phyloP scores from a whole-genome alignment of 2,797 vertebrate genomes.

The Mallotus villosus region DNA sequence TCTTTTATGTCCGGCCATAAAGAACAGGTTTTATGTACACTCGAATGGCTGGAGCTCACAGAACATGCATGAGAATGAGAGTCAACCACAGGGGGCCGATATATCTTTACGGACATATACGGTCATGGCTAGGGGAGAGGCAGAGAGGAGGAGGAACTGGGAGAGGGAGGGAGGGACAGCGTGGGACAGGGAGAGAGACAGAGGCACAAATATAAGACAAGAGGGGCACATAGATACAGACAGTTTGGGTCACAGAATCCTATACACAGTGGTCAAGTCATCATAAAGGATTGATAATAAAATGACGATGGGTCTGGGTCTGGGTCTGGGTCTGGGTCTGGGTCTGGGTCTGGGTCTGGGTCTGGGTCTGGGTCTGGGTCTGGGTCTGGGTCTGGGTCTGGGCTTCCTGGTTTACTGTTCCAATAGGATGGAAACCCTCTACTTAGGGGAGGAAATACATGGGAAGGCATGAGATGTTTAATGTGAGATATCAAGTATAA shows the following conservation, averaged over 20 bases:
- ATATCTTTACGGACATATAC: constrained; percentile 72
- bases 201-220: constrained; percentile 20
- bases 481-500: no score
- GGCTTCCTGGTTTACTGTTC: no score
- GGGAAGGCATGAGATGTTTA: no score
- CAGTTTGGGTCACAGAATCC: not conserved
- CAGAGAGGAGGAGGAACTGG: constrained; percentile 38
- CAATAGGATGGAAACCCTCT: no score
- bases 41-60: constrained; percentile 72
- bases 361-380: not conserved
- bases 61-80: constrained; percentile 78
- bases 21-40: constrained; percentile 77
- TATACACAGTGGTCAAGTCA: not conserved
- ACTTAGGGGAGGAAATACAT: no score
- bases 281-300: not conserved
- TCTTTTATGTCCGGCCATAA: constrained; percentile 76
- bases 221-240: not conserved
- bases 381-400: not conserved
- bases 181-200: constrained; percentile 11
- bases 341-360: not conserved
- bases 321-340: not conserved
- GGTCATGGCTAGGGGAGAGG: constrained; percentile 39
- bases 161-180: constrained; percentile 32
- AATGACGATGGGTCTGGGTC: not conserved
- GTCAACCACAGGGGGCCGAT: constrained; percentile 62